Evolutionary conservation across 2,797 vertebrate genomes (phyloP), one percentile per base, ranked within the genome.

Genomic region (Sebastolobus altivelis): DNA sequence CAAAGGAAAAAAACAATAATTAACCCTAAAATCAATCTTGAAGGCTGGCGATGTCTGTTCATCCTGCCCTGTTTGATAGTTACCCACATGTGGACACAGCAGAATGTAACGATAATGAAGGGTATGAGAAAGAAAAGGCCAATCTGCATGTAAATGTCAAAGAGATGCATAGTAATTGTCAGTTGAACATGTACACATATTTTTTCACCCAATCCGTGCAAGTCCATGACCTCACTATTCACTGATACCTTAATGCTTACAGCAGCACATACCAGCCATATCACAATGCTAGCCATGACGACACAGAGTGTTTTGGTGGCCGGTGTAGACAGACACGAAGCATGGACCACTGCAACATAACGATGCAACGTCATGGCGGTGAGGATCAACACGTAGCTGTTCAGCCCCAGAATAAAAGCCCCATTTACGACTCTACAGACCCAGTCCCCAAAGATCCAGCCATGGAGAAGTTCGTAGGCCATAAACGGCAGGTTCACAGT

Each of bases 131-230:
- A 72, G 22, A 43, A 72, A 77, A 72, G 12, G 12, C 4, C 16
- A 18, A 37, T 11, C 12, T 62, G 6, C n/a, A 29, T 1, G 6
- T 16, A 35, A 2, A 8, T 0, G 1, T 10, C 3, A 67, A 3
- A 6, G 10, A 38, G 61, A 25, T 1, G 25, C 25, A 25, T 25
- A 25, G 25, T 25, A 25, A 25, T 2, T 25, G 25, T 60, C 2
- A 16, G 25, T 8, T 16, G 0, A 9, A 1, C 0, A 25, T 2
- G 1, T 4, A 6, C 27, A 5, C 4, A 0, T 5, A 0, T 16
- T 4, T 0, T 27, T 52, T 7, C 4, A 66, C 7, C 1, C 1
- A 8, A 38, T 5, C 2, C 13, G 10, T 27, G 3, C 38, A 12
- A 0, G 11, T 12, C 0, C 1, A 0, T 8, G n/a, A 25, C 35